Evolutionary conservation across 2,113 vertebrate species (phyloP), one percentile per base, ranked within the genome.

Genomic region (Chauna torquata): DNA sequence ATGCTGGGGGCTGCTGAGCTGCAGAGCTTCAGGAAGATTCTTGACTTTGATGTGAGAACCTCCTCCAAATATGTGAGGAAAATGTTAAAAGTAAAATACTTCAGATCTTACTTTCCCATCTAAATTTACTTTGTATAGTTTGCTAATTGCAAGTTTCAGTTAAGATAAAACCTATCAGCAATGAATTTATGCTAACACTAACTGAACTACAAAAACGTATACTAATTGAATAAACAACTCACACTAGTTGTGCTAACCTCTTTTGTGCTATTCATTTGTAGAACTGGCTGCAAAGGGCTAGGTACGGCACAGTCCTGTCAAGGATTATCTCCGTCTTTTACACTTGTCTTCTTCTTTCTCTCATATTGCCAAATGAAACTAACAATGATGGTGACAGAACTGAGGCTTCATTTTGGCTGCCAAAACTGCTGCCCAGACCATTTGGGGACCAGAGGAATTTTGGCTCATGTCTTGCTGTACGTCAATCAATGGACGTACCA

Each of bases 1-100:
- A 62, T 87, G 94, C 79, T 78, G 96, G 61, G 82, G 75, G 71
- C 78, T 92, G 81, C 93, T 96, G 64, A 96, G 72, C 87, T 92
- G 94, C 85, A 98, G 88, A 78, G 94, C 96, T 92, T 97, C 94
- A 16, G 71, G 81, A 36, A 98, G 96, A 40, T 98, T 96, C 85
- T 96, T 4, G 3, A 98, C 95, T 45, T 89, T 24, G 15, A 97
- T 44, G 7, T 20, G 96, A 86, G 92, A 86, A n/a, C 74, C 95
- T 78, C 66, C 96, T 94, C 64, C 87, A 80, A 89, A 87, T 55
- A 88, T 17, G 25, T 1, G 0, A 55, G 47, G 5, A 25, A 62
- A 68, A 42, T 0, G 20, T 82, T 71, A 58, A 68, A 64, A 59
- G 38, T 64, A 88, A 74, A 66, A 84, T 45, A 88, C 12, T 38